Evolutionary conservation across 2,797 vertebrate species (phyloP), one percentile per base, ranked within the genome.

Genomic region (Sitta carolinensis): DNA sequence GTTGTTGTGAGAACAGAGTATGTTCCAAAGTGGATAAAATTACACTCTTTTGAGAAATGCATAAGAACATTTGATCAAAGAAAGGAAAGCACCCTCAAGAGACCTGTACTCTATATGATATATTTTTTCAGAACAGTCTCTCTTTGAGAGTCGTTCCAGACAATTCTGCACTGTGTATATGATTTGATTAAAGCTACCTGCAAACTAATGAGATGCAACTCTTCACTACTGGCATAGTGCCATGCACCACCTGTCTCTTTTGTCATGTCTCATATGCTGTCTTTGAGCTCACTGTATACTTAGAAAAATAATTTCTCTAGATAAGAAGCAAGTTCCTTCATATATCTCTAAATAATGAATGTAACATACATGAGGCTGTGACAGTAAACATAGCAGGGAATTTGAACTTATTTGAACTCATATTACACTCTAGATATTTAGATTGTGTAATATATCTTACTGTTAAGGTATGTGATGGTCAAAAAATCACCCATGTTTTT

Each of bases 81-180:
- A 21, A 21, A 14, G 6, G 11, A 68, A 81, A 45, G 63, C 13
- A 12, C 0, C 0, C 16, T 10, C n/a, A 32, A 78, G 23, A 68
- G 5, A 64, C 11, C 2, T 27, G 11, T 11, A 42, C 36, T 86
- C 15, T 70, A 16, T 32, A 23, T 36, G 15, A 70, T 78, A n/a
- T 4, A 42, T 36, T 66, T 59, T 90, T 82, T 87, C 63, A 63
- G 6, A 74, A 26, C 15, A 70, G 26, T 48, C 7, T 5, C 8
- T 72, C 30, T 80, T 45, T 78, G 59, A 68, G 29, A 72, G 3
- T 20, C 10, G 2, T 9, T 54, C 17, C 64, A n/a, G 30, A 54
- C 29, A 81, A 20, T n/a, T 73, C 36, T 36, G 36, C 36, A 43
- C 12, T 54, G 9, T 40, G 20, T 69, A 48, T 45, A 79, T 38